Conservation (phyloP, 2,797 vertebrate species). For the Diglossa cyanea region DNA sequence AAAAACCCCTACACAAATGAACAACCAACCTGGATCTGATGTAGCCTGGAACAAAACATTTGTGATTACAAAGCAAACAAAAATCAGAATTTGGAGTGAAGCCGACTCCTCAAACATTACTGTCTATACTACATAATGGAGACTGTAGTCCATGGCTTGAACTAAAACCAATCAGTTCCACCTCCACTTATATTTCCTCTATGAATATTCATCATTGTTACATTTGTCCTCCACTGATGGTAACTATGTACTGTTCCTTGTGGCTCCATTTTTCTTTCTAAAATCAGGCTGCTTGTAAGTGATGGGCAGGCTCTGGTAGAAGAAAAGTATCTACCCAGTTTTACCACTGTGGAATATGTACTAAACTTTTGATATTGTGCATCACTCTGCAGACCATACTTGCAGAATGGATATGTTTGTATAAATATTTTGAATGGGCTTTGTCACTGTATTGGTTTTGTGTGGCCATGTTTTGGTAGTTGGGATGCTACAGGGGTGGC, state of each 20-base stretch:
- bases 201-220: neutral
- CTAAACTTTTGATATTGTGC: neutral
- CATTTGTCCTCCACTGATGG: neutral
- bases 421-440: neutral
- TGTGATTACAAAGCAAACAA: neutral
- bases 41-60: neutral
- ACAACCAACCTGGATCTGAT: neutral
- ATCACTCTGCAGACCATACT: neutral
- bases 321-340: neutral
- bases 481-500: neutral
- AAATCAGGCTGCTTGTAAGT: neutral
- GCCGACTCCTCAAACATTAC: neutral
- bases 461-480: neutral
- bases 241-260: neutral
- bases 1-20: neutral
- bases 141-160: neutral
- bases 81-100: slow-evolving; percentile 6
- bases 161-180: neutral
- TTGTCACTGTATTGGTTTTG: neutral
- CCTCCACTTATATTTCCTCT: neutral
- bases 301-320: neutral
- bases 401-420: neutral
- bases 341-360: neutral
- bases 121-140: neutral
- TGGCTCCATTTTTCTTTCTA: neutral